Percentiles rank a stretch among this genome's conserved stretches.
Conservation (phyloP, 2,888 invertebrate genomes). For the Diogma glabrata region DNA sequence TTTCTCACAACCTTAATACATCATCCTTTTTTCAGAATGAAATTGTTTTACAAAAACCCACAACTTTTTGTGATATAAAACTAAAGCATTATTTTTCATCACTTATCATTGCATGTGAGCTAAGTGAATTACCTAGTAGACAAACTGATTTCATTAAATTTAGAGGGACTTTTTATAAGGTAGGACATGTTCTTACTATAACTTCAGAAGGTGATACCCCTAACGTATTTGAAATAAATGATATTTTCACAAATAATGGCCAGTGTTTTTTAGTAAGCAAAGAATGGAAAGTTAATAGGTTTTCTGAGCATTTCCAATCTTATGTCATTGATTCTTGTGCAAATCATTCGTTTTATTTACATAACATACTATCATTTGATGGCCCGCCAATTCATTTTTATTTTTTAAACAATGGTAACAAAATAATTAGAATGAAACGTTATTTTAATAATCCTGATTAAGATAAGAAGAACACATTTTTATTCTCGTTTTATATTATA, state of each 20-base stretch:
- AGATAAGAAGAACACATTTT: no score
- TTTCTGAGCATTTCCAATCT: background rate
- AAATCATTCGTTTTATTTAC: no score
- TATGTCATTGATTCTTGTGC: no score
- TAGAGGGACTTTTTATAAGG: background rate
- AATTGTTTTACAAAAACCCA: background rate
- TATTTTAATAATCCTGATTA: no score
- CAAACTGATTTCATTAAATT: background rate
- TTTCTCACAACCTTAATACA: background rate
- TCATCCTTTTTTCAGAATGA: background rate
- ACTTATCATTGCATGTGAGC: background rate
- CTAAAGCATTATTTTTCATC: background rate
- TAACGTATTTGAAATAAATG: background rate
- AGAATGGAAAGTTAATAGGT: background rate
- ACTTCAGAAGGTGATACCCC: background rate
- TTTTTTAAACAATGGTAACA: no score
- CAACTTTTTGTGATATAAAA: background rate
- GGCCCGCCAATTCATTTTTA: no score
- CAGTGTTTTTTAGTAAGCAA: background rate
- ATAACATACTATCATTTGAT: no score
- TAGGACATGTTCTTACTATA: background rate
- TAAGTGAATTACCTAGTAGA: background rate
- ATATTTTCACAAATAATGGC: background rate
- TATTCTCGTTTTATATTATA: no score
- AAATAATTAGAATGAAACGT: no score